Evolutionary conservation across 2,797 vertebrate genomes (phyloP).

Genomic region (Loris lydekkerianus): DNA sequence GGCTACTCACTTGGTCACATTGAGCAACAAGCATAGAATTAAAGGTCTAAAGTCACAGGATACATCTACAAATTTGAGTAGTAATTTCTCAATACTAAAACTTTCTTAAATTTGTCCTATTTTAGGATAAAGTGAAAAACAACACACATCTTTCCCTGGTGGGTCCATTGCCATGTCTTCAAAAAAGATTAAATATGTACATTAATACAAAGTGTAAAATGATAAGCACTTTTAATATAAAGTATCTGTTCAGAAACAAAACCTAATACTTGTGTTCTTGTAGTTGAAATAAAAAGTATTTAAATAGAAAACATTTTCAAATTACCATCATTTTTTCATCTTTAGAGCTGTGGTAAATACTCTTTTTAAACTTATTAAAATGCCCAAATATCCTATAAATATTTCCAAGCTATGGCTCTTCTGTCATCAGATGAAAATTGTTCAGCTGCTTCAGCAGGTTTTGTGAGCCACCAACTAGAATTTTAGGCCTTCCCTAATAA

Average conservation of each 20-base stretch:
- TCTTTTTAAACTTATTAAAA: background rate
- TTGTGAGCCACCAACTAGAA: background rate
- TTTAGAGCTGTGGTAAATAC: constrained; percentile 14
- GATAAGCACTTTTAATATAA: constrained; percentile 27
- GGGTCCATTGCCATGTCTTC: background rate
- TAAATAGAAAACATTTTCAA: constrained; percentile 33
- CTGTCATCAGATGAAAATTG: background rate
- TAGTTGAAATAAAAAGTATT: background rate
- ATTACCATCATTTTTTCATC: constrained; percentile 8
- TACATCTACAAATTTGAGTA: constrained; percentile 17
- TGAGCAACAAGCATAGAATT: background rate
- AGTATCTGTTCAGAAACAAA: constrained; percentile 10
- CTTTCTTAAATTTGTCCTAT: constrained; percentile 17
- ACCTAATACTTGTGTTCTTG: background rate
- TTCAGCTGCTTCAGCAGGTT: background rate
- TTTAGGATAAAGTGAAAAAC: background rate
- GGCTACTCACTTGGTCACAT: background rate
- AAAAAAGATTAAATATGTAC: background rate
- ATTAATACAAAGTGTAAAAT: background rate
- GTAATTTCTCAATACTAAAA: background rate
- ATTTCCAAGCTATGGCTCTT: background rate
- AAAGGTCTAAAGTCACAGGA: background rate
- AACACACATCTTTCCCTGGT: background rate
- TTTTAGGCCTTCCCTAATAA: background rate
- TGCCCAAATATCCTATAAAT: background rate